These are phyloP conservation scores for Loxodonta africana DNA, from an alignment of 2,113 vertebrate genomes.

Conservation along the genomic window DNA sequence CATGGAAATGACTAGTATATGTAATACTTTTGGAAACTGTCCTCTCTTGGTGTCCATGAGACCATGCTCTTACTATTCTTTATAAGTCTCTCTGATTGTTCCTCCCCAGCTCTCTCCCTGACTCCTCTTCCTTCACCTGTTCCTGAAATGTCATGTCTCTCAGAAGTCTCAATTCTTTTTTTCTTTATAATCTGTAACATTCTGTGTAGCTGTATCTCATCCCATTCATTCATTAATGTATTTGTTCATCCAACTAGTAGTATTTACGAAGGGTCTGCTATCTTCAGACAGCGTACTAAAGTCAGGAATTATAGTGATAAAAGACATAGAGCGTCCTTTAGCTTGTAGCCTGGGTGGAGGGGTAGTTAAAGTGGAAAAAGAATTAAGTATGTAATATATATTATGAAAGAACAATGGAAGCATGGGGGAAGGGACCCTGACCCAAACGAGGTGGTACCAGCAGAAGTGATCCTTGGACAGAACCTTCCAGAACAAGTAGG, in stretches of 20 bases:
- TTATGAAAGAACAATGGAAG: neutral
- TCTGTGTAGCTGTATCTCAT: neutral
- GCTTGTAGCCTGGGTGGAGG: neutral
- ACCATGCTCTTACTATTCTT: neutral
- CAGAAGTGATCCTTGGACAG: neutral
- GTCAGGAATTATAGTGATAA: neutral
- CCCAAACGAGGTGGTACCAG: neutral
- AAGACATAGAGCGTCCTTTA: neutral
- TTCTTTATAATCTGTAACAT: neutral
- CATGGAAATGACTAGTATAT: neutral
- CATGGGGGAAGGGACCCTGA: neutral
- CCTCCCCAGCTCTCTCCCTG: neutral
- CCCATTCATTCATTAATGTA: neutral
- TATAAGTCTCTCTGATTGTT: neutral
- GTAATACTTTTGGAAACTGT: neutral
- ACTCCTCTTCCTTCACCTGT: neutral
- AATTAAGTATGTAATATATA: neutral
- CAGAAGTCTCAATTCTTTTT: conserved; percentile 4
- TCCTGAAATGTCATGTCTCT: neutral
- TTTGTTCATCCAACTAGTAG: neutral
- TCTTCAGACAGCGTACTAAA: neutral
- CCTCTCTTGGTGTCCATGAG: neutral
- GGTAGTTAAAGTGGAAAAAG: neutral
- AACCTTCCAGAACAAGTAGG: neutral
- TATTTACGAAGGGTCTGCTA: neutral